These are phyloP conservation scores for Heliconius ismenius DNA, from an alignment of 2,888 invertebrate genomes.

Conservation along the genomic window DNA sequence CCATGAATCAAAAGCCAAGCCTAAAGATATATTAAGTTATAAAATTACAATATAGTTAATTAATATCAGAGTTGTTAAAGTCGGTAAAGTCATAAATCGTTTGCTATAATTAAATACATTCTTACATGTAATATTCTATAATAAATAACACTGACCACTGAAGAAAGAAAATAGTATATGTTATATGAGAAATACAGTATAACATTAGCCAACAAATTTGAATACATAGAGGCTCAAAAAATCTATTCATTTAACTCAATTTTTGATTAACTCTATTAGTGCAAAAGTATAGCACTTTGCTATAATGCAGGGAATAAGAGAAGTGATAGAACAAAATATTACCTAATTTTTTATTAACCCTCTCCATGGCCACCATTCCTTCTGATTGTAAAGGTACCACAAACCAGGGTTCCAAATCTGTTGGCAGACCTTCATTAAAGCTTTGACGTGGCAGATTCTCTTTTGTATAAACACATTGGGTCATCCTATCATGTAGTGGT, in stretches of 20 bases:
- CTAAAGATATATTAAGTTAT: conserved; percentile 55
- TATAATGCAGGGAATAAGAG: too few relatives aligned
- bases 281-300: too few relatives aligned
- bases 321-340: neutral
- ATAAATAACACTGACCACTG: too few relatives aligned
- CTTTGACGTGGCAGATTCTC: conserved; percentile 84
- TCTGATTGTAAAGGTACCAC: conserved; percentile 90
- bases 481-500: conserved; percentile 95
- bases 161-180: too few relatives aligned
- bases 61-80: neutral
- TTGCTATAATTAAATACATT: neutral
- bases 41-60: neutral
- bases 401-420: conserved; percentile 87
- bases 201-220: too few relatives aligned
- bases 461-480: conserved; percentile 90
- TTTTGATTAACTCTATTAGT: too few relatives aligned
- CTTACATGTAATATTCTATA: neutral
- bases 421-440: conserved; percentile 85
- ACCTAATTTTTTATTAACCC: conserved; percentile 89
- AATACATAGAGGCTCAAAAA: too few relatives aligned
- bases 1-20: conserved; percentile 95
- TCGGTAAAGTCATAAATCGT: neutral
- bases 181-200: too few relatives aligned
- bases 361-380: conserved; percentile 90
- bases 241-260: too few relatives aligned